Conservation (phyloP, 2,888 invertebrate genomes). For the Beris morrisii region DNA sequence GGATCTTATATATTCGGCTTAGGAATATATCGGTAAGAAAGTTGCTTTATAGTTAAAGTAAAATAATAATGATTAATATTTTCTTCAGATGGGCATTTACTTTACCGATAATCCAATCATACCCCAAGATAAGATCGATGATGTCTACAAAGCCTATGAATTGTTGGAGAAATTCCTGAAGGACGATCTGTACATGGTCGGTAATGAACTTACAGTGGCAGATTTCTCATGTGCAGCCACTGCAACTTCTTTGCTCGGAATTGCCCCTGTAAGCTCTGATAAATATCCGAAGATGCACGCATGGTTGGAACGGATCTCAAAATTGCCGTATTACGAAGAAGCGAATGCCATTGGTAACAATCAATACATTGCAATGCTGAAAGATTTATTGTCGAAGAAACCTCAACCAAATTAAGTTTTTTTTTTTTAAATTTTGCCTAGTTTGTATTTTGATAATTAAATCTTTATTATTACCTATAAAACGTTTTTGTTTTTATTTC, state of each 20-base stretch:
- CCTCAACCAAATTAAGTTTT: too few species aligned
- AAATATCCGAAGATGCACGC: slow-evolving; percentile 35
- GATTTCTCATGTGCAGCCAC: slow-evolving; percentile 54
- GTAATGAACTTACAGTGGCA: slow-evolving; percentile 52
- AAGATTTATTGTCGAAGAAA: slow-evolving; percentile 8
- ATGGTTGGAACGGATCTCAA: slow-evolving; percentile 40
- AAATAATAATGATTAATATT: not conserved
- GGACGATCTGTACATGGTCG: slow-evolving; percentile 46
- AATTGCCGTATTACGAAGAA: slow-evolving; percentile 37
- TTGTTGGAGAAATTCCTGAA: slow-evolving; percentile 51
- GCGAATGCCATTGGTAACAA: slow-evolving; percentile 40
- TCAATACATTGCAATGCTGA: slow-evolving; percentile 11
- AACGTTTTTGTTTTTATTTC: too few species aligned
- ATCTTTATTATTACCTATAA: too few species aligned
- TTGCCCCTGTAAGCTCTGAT: slow-evolving; percentile 42
- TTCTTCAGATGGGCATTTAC: slow-evolving; percentile 17
- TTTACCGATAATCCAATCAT: slow-evolving; percentile 5
- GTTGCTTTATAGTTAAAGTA: not conserved
- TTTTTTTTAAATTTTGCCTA: too few species aligned
- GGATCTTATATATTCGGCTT: slow-evolving; percentile 48
- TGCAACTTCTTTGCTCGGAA: slow-evolving; percentile 41
- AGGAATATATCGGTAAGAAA: slow-evolving; percentile 42
- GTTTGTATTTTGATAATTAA: too few species aligned
- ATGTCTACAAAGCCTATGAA: slow-evolving; percentile 48
- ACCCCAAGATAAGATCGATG: slow-evolving; percentile 45